Base-by-base conservation (phyloP, 2,797 vertebrate species). In the Sternotherus odoratus region DNA sequence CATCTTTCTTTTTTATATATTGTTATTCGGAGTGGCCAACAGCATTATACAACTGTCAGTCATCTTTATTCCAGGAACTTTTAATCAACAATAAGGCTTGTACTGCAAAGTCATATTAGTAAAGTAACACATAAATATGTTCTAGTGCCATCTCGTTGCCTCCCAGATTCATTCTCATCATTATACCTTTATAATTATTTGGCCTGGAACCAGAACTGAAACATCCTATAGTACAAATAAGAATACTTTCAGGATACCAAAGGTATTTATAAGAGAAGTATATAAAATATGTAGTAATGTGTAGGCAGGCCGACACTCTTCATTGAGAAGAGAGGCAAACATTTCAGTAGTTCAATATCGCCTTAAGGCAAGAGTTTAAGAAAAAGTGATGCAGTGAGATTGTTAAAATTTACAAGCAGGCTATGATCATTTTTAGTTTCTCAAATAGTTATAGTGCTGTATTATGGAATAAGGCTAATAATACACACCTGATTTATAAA, bases 381-480 rank as follows among this genome's bases (percentile, higher is more conserved):
- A 5, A 28, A 66, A 51, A 87, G 84, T 91, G 11, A 48, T 85
- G 69, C 30, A 82, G 43, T 85, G 89, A 89, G 89, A 81, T 89
- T 95, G 80, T 93, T 94, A 93, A 96, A 90, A 92, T 88, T 93
- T 85, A 92, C 78, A 72, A 90, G 89, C n/a, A 3, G 89, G 75
- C 78, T 87, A 84, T 2, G 90, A 93, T 75, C 86, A 94, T 85
- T 95, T 66, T 94, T 87, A 92, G 56, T 88, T 95, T 93, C 80
- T 92, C 90, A 93, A 92, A 96, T 96, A 96, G 87, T 84, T 91
- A 60, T 83, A 30, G 49, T 93, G 56, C 75, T 84, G 86, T 94
- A 93, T 21, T 91, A 83, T 85, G 75, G 48, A 87, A 13, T 93
- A 95, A 96, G 96, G 95, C 93, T 50, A 60, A 66, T 66, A 66